Base-by-base conservation (phyloP, 1,140 invertebrate species). In the Leptinotarsa texana region DNA sequence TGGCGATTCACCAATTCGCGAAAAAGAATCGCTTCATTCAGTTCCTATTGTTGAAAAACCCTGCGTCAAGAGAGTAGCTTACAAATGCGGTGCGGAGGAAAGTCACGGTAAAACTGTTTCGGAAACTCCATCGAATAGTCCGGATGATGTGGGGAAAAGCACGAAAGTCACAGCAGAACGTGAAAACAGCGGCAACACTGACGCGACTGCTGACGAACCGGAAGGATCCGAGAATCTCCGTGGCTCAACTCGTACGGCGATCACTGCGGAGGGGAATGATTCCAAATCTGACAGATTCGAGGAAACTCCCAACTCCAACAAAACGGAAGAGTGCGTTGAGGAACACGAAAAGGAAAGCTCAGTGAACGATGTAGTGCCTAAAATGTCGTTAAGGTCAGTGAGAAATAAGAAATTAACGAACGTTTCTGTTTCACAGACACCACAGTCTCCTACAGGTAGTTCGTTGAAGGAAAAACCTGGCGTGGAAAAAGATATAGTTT, bases 51-150 rank as follows among this genome's bases (percentile, higher is more conserved):
- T 51, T 22, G 77, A 82, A 75, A 63, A 76, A 48, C 13, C 15
- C 13, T 80, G 78, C 72, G 21, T 79, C 17, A 78, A 81, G 69
- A 80, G 77, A 66, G 70, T 74, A 61, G 78, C 78, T 13, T 80
- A 80, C 67, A 49, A 73, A 18, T 78, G 74, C 66, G 78, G 78
- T 22, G 68, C 74, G 71, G n/a, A 18, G 1, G 51, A 57, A 57
- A 8, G 51, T 57, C 1, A 57, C 15, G n/a, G n/a, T n/a, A 8
- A 57, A 57, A n/a, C n/a, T 57, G 51, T 18, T 18, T n/a, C 65
- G 13, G 22, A 67, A 42, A 17, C 11, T 67, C 15, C 17, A 24
- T 3, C 42, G 13, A 63, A 21, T 42, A 42, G 33, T 42, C 33
- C 57, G n/a, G 33, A 65, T 13, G 17, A 63, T 1, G 42, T 65